Evolutionary conservation across 2,797 vertebrate species (phyloP).

Genomic region (Salarias fasciatus): DNA sequence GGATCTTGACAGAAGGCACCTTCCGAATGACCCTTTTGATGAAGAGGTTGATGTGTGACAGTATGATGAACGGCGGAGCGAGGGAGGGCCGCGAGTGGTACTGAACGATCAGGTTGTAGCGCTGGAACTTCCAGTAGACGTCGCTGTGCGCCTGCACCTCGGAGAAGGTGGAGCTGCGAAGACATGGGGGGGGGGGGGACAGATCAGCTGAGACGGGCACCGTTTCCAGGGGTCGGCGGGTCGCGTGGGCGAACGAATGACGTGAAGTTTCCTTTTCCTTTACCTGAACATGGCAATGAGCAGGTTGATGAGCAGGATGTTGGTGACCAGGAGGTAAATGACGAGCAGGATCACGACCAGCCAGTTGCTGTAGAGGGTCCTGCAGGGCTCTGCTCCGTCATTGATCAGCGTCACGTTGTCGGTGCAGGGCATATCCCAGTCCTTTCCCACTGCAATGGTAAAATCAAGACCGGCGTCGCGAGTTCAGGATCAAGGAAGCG

Average conservation of each 20-base stretch:
- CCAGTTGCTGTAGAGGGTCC: conserved; percentile 87
- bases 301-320: conserved; percentile 92
- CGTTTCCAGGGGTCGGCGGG: too few relatives aligned
- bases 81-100: conserved; percentile 89
- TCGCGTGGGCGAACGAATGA: too few relatives aligned
- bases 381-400: conserved; percentile 79
- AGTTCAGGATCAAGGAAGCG: too few relatives aligned
- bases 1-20: conserved; percentile 75
- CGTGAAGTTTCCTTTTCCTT: neutral
- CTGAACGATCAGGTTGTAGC: conserved; percentile 90
- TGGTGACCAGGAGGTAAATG: conserved; percentile 90
- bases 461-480: neutral
- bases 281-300: conserved; percentile 96
- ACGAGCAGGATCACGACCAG: conserved; percentile 90
- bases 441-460: conserved; percentile 73
- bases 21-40: conserved; percentile 80
- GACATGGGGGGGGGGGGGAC: conserved; percentile 7
- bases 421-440: conserved; percentile 80
- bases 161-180: conserved; percentile 86
- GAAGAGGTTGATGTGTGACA: conserved; percentile 88
- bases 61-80: conserved; percentile 90
- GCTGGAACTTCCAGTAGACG: conserved; percentile 93
- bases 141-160: conserved; percentile 91
- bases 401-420: conserved; percentile 75
- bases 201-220: too few relatives aligned